Base-by-base conservation (phyloP, 1,140 invertebrate genomes). In the Vanessa tameamea region DNA sequence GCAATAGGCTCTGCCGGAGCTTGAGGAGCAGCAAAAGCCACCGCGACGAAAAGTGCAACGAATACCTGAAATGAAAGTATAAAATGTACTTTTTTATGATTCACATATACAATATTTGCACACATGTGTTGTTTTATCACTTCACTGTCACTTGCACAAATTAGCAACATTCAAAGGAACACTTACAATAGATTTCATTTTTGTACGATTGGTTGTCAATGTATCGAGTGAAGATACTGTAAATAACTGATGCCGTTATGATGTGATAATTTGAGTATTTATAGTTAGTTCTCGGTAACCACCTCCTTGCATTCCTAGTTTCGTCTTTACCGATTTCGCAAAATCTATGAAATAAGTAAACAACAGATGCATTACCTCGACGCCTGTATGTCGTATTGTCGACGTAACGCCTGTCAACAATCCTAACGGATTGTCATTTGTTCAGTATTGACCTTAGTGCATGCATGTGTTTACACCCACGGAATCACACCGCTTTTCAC, bases 271-370 rank as follows among this genome's bases (percentile, higher is more conserved):
- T 86, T 84, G 69, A 75, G 80, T 89, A 90, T 92, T 89, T 92
- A 92, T 92, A 92, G 77, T 82, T 72, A 76, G 69, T 47, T 78
- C 75, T 76, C 82, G 73, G 81, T 80, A 74, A 72, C 89, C 89
- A 89, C 87, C 90, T 84, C 88, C 82, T 78, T 76, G 73, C 79
- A 82, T 83, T 86, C 75, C 81, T 84, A 80, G 78, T 91, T 89
- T 84, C 87, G 83, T 87, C 70, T 75, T 81, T 82, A 83, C 82
- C 80, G 79, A 81, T 89, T 86, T 88, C 85, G 89, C 81, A 88
- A 92, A 92, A 86, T 90, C 85, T 86, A 91, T 90, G 90, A 92
- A 89, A 91, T 91, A 87, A 87, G 90, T 89, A 92, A 92, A 92
- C 87, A 91, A 78, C 84, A 82, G 81, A 83, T 89, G 83, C 88